Evolutionary conservation across 2,113 vertebrate genomes (phyloP), one percentile per base, ranked within the genome.

Genomic region (Pangasianodon gigas): DNA sequence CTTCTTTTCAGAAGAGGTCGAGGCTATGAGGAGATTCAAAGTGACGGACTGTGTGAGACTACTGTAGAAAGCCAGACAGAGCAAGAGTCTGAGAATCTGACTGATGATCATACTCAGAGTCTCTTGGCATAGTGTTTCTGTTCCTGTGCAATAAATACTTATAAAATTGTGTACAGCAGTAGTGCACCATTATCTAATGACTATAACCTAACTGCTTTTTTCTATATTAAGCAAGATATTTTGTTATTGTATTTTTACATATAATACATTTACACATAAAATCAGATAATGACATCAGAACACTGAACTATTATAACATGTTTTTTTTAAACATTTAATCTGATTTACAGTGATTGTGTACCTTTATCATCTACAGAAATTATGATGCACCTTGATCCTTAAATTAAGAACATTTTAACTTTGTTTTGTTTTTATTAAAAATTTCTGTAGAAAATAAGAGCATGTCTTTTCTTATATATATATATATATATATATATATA

Each of bases 1-100:
- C 37, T n/a, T 67, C 29, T 4, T 52, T 16, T 60, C 8, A 46
- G 29, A 21, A 37, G 37, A 48, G 24, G 16, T 41, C 52, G 41
- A 44, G 87, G 91, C 32, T 93, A 93, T 14, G 89, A 91, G 44
- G 89, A 86, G 90, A 75, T 93, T 67, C 44, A 88, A 14, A 90
- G 80, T 75, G 79, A 83, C 58, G 80, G 41, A 29, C 69, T 84
- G 75, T 65, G 11, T 18, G 90, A 90, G 84, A 71, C 51, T 37
- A 88, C 11, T 48, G 54, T 85, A 62, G 87, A 92, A 82, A 48
- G 54, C 44, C 84, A 84, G 60, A 41, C 24, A 80, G 89, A 89
- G 4, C 87, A 81, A 74, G 85, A 54, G 10, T 9, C 60, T 41
- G 89, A 87, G 19, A 77, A 11, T 60, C 37, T 44, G 46, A 60